Percentiles rank a stretch among this genome's conserved stretches.
These are phyloP conservation scores for Numenius arquata DNA, from an alignment of 2,113 vertebrate species.

Conservation along the genomic window DNA sequence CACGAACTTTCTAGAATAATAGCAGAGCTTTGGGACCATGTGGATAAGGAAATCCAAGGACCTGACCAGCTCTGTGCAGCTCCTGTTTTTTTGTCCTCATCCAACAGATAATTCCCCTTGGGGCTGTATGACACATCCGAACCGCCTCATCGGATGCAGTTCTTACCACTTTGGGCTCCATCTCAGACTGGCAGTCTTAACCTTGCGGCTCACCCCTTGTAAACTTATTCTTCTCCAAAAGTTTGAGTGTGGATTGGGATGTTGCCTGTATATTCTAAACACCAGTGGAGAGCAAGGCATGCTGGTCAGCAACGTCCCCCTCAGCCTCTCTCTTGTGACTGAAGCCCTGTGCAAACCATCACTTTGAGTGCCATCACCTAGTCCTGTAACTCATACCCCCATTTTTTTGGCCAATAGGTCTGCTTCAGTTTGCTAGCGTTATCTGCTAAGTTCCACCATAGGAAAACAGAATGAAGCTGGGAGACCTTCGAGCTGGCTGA, in stretches of 20 bases:
- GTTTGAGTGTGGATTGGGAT: rapidly evolving
- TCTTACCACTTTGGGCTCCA: not conserved
- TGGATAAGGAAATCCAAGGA: not conserved
- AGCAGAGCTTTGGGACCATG: not conserved
- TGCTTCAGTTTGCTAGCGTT: not conserved
- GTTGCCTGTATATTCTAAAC: not conserved
- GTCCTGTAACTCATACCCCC: not conserved
- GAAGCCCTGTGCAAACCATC: not conserved
- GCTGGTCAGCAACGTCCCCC: not conserved
- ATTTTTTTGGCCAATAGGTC: rapidly evolving
- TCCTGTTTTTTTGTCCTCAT: not conserved
- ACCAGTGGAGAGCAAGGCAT: not conserved
- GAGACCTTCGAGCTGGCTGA: not conserved
- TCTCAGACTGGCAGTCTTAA: not conserved
- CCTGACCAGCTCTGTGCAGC: not conserved
- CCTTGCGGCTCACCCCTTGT: not conserved
- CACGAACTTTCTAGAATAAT: not conserved
- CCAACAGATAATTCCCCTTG: not conserved
- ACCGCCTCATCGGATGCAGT: not conserved
- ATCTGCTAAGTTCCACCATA: not conserved
- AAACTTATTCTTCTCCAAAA: not conserved
- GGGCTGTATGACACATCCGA: not conserved
- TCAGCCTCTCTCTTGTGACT: not conserved
- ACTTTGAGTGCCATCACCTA: not conserved
- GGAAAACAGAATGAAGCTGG: not conserved